Conservation (phyloP, 2,113 vertebrate species). For the Opisthocomus hoazin region DNA sequence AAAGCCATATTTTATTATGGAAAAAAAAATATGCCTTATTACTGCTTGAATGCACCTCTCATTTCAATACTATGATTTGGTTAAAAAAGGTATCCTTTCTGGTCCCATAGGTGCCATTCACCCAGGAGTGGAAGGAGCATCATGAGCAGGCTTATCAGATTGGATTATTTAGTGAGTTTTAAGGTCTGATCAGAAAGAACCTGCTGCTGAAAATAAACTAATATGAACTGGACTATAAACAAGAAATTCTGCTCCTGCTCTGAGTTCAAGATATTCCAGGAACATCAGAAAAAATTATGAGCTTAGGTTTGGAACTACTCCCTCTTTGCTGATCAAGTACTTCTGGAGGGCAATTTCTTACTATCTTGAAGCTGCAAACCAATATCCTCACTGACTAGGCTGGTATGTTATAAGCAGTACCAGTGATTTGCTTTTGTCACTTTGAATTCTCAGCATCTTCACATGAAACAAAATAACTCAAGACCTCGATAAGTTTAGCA, state of each 20-base stretch:
- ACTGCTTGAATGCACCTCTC: not conserved
- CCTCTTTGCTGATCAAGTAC: not conserved
- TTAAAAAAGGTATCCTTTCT: not conserved
- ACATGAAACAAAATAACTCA: not conserved
- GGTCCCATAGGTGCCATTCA: not conserved
- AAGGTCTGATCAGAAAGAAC: not conserved
- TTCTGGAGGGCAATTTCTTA: not conserved
- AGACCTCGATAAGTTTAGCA: not conserved
- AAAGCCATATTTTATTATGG: not conserved
- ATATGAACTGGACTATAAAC: not conserved
- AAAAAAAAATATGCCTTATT: not conserved
- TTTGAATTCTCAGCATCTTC: not conserved
- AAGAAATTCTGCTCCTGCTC: not conserved
- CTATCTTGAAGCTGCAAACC: not conserved
- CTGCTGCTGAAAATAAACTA: not conserved
- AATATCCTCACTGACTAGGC: not conserved
- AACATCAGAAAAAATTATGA: not conserved
- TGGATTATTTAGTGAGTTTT: not conserved
- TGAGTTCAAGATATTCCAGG: not conserved
- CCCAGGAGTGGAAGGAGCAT: accelerated
- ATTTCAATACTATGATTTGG: not conserved
- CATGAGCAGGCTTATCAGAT: not conserved
- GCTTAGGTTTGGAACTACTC: not conserved
- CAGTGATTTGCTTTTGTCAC: not conserved
- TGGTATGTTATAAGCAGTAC: not conserved